Evolutionary conservation across 2,797 vertebrate species (phyloP), one percentile per base, ranked within the genome.

Genomic region (Notolepis coatsorum): DNA sequence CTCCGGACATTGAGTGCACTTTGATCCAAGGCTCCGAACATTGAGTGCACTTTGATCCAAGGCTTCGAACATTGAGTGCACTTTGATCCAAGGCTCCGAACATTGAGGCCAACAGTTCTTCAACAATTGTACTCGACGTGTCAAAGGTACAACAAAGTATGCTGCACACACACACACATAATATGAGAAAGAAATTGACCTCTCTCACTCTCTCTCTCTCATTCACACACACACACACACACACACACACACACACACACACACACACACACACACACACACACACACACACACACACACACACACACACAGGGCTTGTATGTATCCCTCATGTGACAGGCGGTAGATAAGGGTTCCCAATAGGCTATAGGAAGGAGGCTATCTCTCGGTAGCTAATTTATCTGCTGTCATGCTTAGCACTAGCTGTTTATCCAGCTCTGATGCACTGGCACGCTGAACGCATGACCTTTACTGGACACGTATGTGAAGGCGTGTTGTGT

Each of bases 381-480:
- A 37, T 82, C 67, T 68, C 53, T 33, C 39, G 47, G 50, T 52
- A n/a, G 70, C 83, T 89, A 86, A 88, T 88, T 89, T 84, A 87
- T 88, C 77, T 67, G 73, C 84, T 72, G 81, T 67, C 68, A 70
- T 45, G 18, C 65, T 72, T 65, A 37, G 72, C 63, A 65, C 61
- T n/a, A 39, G 73, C 72, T 84, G 76, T 84, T 89, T 87, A 85
- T 86, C 80, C 71, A 56, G 39, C 68, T 69, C 69, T 68, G 65
- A 84, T 61, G 74, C 71, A 67, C 79, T 83, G 80, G 88, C 82
- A n/a, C 68, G 55, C 30, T 35, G 69, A 68, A 80, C 42, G 57
- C 25, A 57, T 87, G 85, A 89, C 86, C 90, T 91, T 89, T 87
- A 79, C 72, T 67, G 58, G 73, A 38, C 76, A 80, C 71, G 64